Evolutionary conservation across 1,140 invertebrate genomes (phyloP).

Genomic region (Eurosta solidaginis): DNA sequence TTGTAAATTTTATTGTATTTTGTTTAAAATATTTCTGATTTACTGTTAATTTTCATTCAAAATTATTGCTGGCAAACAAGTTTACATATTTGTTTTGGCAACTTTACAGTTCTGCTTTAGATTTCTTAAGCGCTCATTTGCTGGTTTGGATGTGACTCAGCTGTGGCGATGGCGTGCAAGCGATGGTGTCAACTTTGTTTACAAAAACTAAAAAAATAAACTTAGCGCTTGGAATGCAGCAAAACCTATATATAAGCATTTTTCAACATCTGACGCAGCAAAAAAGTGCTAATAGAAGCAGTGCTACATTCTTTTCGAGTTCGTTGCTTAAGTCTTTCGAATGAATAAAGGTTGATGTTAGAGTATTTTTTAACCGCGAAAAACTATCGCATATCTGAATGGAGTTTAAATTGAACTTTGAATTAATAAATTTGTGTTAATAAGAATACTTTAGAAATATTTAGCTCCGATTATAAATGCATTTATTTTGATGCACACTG

Average conservation of each 20-base stretch:
- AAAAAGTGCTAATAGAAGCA: neutral
- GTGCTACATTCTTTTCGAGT: constrained; percentile 33
- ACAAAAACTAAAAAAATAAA: neutral
- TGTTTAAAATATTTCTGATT: neutral
- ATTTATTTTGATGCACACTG: no score
- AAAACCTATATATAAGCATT: no score
- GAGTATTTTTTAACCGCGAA: no score
- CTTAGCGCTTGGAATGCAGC: neutral
- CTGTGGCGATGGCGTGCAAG: neutral
- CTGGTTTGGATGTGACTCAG: no score
- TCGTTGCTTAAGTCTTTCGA: constrained; percentile 53
- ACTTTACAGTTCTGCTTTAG: neutral
- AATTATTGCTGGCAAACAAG: neutral
- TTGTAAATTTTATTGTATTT: neutral
- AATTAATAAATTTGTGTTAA: no score
- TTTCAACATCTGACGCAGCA: no score
- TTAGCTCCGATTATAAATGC: no score
- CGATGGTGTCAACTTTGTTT: neutral
- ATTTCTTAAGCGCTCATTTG: neutral
- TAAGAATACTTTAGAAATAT: no score
- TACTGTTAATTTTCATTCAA: constrained; percentile 1
- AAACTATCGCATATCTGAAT: no score
- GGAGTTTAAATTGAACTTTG: no score
- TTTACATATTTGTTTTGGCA: neutral
- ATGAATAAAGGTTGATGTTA: no score